Conservation (phyloP, 2,888 invertebrate species). For the Cheilosia grossa region DNA sequence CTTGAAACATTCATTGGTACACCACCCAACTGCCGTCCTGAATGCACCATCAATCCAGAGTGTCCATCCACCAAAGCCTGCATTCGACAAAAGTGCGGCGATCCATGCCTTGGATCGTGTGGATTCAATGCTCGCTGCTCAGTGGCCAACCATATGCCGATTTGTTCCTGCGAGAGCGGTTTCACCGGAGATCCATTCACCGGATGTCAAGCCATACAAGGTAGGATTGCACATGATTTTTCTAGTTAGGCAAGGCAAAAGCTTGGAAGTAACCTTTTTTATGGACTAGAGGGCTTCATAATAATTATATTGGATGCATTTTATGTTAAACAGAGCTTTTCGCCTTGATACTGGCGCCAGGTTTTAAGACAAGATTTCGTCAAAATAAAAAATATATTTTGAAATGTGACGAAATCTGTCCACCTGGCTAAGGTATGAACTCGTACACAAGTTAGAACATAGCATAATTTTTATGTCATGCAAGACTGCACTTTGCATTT, state of each 20-base stretch:
- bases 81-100: slow-evolving; percentile 86
- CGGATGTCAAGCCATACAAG: slow-evolving; percentile 85
- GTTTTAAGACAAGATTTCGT: slow-evolving; percentile 1
- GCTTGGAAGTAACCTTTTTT: slow-evolving; percentile 41
- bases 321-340: slow-evolving; percentile 35
- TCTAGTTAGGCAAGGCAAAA: slow-evolving; percentile 78
- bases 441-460: slow-evolving; percentile 77
- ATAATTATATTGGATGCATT: slow-evolving; percentile 40
- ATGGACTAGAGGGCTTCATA: slow-evolving; percentile 56
- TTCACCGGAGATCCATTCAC: slow-evolving; percentile 90
- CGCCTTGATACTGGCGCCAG: slow-evolving; percentile 70
- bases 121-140: slow-evolving; percentile 85
- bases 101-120: slow-evolving; percentile 87
- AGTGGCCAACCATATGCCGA: slow-evolving; percentile 89
- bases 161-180: slow-evolving; percentile 91
- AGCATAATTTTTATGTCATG: slow-evolving; percentile 22
- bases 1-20: slow-evolving; percentile 86
- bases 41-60: slow-evolving; percentile 87
- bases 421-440: slow-evolving; percentile 57
- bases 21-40: slow-evolving; percentile 87
- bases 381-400: background rate
- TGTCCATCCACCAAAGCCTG: slow-evolving; percentile 87
- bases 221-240: slow-evolving; percentile 78
- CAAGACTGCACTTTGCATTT: slow-evolving; percentile 68
- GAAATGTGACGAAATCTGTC: slow-evolving; percentile 1